A percentile compares a stretch with the other conserved stretches of the same genome.
Evolutionary conservation across 2,797 vertebrate species (phyloP).

Genomic region (Crypturellus tataupa): DNA sequence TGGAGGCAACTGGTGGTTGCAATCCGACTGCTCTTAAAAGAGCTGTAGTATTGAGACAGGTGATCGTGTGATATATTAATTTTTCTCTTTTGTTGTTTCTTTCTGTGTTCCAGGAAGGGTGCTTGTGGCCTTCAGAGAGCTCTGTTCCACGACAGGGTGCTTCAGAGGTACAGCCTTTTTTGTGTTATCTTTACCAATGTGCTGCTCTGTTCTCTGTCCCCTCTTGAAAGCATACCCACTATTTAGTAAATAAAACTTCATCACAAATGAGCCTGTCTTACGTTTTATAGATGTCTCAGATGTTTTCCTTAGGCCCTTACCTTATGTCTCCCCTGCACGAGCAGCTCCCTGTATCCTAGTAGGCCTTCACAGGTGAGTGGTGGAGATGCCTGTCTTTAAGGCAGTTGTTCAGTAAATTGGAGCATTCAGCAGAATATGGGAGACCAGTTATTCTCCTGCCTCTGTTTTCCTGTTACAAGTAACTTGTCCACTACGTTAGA

Average conservation of each 20-base stretch:
- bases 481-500: background rate
- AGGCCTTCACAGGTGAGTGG: background rate
- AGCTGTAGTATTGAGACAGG: background rate
- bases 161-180: slow-evolving; percentile 87
- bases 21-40: background rate
- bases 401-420: background rate
- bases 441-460: background rate
- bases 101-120: slow-evolving; percentile 86
- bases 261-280: background rate
- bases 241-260: background rate
- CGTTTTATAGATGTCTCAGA: background rate
- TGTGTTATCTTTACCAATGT: background rate
- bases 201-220: background rate
- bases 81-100: slow-evolving; percentile 40
- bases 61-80: slow-evolving; percentile 25
- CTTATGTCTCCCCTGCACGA: background rate
- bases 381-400: background rate
- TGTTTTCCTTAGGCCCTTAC: background rate
- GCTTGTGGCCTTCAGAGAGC: slow-evolving; percentile 91
- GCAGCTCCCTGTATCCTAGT: background rate
- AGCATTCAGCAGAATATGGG: background rate
- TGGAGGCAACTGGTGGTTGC: background rate
- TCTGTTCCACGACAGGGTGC: slow-evolving; percentile 85
- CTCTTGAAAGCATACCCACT: background rate
- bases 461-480: background rate